These are phyloP conservation scores for Drosophila trapezifrons DNA, from an alignment of 1,140 invertebrate species.

Conservation along the genomic window DNA sequence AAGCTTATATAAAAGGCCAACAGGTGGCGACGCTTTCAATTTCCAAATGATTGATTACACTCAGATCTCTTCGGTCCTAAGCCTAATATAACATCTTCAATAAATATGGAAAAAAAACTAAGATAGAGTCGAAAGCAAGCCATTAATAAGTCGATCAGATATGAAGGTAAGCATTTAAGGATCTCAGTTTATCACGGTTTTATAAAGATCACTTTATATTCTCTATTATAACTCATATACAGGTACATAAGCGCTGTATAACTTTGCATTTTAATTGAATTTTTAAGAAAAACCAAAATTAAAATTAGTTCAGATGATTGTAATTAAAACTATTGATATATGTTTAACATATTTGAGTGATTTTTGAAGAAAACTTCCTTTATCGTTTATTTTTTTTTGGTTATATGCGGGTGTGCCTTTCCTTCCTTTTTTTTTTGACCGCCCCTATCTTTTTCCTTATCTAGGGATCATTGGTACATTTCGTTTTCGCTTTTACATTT, in stretches of 20 bases:
- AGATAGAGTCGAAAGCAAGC: no score
- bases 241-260: no score
- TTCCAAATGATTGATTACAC: constrained; percentile 20
- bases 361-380: constrained; percentile 6
- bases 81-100: no score
- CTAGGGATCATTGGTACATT: constrained; percentile 32
- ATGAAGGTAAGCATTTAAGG: no score
- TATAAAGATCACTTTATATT: no score
- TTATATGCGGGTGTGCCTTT: constrained; percentile 26
- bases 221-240: no score
- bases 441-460: constrained; percentile 34
- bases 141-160: no score
- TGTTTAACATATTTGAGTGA: background rate
- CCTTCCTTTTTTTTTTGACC: constrained; percentile 2
- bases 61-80: background rate
- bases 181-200: no score
- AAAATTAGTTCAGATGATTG: no score
- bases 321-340: no score
- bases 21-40: constrained; percentile 34
- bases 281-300: no score
- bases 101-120: background rate
- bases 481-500: constrained; percentile 23
- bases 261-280: no score
- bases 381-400: background rate
- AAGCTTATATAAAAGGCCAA: constrained; percentile 29